These are phyloP conservation scores for Lamellibrachia luymesi DNA, from an alignment of 1,140 invertebrate species.

Conservation along the genomic window DNA sequence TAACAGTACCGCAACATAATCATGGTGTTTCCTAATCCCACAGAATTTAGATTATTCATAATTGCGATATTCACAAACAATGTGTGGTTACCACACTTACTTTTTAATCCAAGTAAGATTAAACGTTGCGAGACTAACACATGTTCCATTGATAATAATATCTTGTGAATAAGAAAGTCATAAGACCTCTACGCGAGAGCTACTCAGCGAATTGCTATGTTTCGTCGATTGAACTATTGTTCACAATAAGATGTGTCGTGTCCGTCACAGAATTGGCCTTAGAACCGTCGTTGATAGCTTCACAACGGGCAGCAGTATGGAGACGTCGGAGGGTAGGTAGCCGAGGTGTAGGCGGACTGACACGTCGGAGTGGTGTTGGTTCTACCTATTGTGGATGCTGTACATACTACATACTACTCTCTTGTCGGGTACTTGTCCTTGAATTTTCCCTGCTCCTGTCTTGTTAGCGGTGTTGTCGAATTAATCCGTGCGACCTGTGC, in stretches of 20 bases:
- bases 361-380: background rate
- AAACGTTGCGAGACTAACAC: background rate
- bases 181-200: background rate
- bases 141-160: background rate
- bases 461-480: background rate
- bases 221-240: background rate
- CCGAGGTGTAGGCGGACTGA: background rate
- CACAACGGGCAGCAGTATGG: background rate
- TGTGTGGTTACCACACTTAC: background rate
- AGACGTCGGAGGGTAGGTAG: conserved; percentile 20
- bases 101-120: background rate
- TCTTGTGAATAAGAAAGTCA: background rate
- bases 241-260: background rate
- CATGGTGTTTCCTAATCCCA: background rate
- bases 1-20: background rate
- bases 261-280: background rate
- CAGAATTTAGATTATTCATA: background rate
- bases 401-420: background rate
- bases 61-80: background rate
- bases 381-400: background rate
- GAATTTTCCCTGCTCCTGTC: background rate
- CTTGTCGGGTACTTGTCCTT: background rate
- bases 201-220: background rate
- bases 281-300: background rate
- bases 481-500: background rate